These are phyloP conservation scores for Cinclus mexicanus DNA, from an alignment of 2,113 vertebrate genomes.

Conservation along the genomic window DNA sequence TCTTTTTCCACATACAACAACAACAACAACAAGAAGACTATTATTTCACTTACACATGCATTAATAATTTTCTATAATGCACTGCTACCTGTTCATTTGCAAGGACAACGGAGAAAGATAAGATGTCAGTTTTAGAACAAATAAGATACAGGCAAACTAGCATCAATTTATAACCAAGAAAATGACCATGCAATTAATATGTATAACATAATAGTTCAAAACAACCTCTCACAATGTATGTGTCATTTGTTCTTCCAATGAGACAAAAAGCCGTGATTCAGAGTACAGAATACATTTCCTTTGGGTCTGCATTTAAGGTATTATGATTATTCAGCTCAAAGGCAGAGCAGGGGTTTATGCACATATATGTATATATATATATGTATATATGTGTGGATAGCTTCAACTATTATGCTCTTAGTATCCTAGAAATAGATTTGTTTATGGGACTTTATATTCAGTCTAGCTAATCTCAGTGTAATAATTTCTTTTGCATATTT, in stretches of 20 bases:
- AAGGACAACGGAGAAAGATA: background rate
- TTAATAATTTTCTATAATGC: background rate
- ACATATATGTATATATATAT: background rate
- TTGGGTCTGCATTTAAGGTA: background rate
- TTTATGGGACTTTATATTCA: background rate
- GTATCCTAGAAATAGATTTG: background rate
- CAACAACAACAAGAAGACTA: background rate
- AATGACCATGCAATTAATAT: background rate
- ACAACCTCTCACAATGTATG: background rate
- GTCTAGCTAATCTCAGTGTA: background rate
- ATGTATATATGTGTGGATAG: background rate
- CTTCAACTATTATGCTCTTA: background rate
- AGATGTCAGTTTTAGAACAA: background rate
- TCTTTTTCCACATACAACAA: background rate
- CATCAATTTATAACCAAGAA: background rate
- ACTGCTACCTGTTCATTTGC: background rate
- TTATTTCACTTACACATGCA: background rate
- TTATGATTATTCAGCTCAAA: background rate
- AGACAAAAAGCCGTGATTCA: background rate
- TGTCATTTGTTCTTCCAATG: slow-evolving; percentile 31
- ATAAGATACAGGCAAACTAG: background rate
- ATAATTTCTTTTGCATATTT: background rate
- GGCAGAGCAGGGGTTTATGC: background rate
- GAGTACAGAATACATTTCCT: background rate
- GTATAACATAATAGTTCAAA: background rate